These are phyloP conservation scores for Rutpela maculata DNA, from an alignment of 2,888 invertebrate genomes.

Conservation along the genomic window DNA sequence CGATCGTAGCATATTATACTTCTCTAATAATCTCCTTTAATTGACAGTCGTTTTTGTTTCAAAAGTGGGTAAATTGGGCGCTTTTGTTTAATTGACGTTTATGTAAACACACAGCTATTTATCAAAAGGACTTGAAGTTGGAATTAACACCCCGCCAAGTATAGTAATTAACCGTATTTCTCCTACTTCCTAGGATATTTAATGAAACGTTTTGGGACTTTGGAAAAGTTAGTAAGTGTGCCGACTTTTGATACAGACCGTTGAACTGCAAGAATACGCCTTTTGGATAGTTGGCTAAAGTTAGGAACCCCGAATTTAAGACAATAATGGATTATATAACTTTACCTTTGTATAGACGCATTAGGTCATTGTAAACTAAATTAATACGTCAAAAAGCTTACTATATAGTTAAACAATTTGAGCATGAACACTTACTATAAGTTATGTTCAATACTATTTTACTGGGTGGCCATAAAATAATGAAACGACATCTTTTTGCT, in stretches of 20 bases:
- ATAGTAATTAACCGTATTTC: conserved; percentile 23
- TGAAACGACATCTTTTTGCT: too few relatives aligned
- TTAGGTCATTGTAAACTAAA: not conserved
- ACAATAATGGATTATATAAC: conserved; percentile 13
- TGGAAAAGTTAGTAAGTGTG: conserved; percentile 23
- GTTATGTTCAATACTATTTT: not conserved
- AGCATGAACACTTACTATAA: not conserved
- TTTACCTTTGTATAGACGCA: not conserved
- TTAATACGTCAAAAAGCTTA: not conserved
- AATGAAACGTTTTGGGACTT: conserved; percentile 11
- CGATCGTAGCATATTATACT: not conserved
- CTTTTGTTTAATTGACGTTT: not conserved
- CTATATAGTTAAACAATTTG: not conserved
- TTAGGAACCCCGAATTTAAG: conserved; percentile 1
- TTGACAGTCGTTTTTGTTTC: not conserved
- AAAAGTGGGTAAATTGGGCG: not conserved
- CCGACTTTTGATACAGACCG: conserved; percentile 2
- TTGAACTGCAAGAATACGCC: conserved; percentile 11
- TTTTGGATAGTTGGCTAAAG: conserved; percentile 20
- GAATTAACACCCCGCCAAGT: conserved; percentile 3
- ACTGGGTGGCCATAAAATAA: too few relatives aligned
- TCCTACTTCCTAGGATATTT: not conserved
- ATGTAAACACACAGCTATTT: not conserved
- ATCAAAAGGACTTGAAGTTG: not conserved
- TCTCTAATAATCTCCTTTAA: not conserved